phyloP scores from a whole-genome alignment of 2,888 invertebrate genomes.

The Ectropis crepuscularia region DNA sequence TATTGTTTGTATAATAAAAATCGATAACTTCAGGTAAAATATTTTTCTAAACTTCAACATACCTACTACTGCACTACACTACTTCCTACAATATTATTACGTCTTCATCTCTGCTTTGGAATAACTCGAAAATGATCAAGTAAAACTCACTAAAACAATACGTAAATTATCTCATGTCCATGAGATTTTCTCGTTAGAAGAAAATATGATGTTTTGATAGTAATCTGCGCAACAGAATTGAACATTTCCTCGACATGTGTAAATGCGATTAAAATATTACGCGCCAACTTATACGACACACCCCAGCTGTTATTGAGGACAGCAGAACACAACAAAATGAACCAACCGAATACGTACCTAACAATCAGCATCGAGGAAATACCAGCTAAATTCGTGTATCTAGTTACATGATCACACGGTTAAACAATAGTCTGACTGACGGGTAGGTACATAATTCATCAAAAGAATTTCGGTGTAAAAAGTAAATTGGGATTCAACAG shows the following conservation, averaged over 20 bases:
- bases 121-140: too few relatives aligned
- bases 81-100: too few relatives aligned
- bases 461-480: slow-evolving; percentile 25
- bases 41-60: too few relatives aligned
- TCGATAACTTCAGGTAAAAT: too few relatives aligned
- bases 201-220: slow-evolving; percentile 3
- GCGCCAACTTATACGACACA: slow-evolving; percentile 30
- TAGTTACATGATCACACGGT: slow-evolving; percentile 31
- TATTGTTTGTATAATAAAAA: too few relatives aligned
- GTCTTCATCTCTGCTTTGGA: too few relatives aligned
- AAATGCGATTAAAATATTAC: slow-evolving; percentile 27
- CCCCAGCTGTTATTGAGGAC: slow-evolving; percentile 39
- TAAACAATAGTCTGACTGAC: slow-evolving; percentile 32
- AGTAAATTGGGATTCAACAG: slow-evolving; percentile 25
- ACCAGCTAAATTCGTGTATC: slow-evolving; percentile 35
- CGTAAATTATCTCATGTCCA: not conserved
- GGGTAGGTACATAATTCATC: slow-evolving; percentile 18
- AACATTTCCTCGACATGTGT: slow-evolving; percentile 20
- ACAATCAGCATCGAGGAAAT: slow-evolving; percentile 38
- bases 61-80: too few relatives aligned
- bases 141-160: too few relatives aligned
- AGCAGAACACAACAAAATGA: slow-evolving; percentile 34
- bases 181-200: slow-evolving; percentile 1
- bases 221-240: slow-evolving; percentile 7
- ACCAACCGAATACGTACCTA: slow-evolving; percentile 24